Evolutionary conservation across 2,888 invertebrate genomes (phyloP).

Genomic region (Aspidiotus destructor): DNA sequence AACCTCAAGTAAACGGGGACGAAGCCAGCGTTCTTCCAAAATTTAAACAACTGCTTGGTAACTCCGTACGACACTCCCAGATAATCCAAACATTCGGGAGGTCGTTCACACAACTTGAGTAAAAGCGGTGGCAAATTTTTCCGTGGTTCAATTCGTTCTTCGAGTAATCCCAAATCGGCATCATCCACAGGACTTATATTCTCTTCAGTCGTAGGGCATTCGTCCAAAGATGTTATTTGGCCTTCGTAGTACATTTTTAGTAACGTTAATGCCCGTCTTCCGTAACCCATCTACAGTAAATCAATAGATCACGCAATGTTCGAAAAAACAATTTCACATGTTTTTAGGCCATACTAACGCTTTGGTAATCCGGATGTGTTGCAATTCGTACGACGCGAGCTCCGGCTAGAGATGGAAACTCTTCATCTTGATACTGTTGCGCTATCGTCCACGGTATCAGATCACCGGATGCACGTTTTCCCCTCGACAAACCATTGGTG

Average conservation of each 20-base stretch:
- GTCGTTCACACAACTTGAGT: conserved; percentile 71
- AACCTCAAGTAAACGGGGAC: conserved; percentile 83
- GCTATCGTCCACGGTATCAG: conserved; percentile 97
- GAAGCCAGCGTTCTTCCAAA: conserved; percentile 77
- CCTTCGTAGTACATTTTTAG: conserved; percentile 82
- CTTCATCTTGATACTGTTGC: conserved; percentile 88
- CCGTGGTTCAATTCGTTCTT: conserved; percentile 65
- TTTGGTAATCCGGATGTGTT: conserved; percentile 94
- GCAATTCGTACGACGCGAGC: conserved; percentile 92
- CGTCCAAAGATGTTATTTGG: conserved; percentile 62
- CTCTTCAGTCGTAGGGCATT: conserved; percentile 41
- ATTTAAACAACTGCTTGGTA: conserved; percentile 77
- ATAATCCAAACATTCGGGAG: conserved; percentile 79
- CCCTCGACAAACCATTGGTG: conserved; percentile 67
- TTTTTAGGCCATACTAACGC: conserved; percentile 47
- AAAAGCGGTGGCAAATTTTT: conserved; percentile 79
- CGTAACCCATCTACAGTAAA: conserved; percentile 88
- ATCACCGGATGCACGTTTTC: conserved; percentile 88
- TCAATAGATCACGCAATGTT: background rate
- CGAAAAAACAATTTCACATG: background rate
- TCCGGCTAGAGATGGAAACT: conserved; percentile 83
- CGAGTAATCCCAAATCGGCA: conserved; percentile 53
- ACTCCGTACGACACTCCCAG: conserved; percentile 90
- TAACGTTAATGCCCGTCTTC: conserved; percentile 71
- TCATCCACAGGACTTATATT: conserved; percentile 49